Evolutionary conservation across 2,797 vertebrate species (phyloP), one percentile per base, ranked within the genome.

Genomic region (Percopsis omiscomaycus): DNA sequence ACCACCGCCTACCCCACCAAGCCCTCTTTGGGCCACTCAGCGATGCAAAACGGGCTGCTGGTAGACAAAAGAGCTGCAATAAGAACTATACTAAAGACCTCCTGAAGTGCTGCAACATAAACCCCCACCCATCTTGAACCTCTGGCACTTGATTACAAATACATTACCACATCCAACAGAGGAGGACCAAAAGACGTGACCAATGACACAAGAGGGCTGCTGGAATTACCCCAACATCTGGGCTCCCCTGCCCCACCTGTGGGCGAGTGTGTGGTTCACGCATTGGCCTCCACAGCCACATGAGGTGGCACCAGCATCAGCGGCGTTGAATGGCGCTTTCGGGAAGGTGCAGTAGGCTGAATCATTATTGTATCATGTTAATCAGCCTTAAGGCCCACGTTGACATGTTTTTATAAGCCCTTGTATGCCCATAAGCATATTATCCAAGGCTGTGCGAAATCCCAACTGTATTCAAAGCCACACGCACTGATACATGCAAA

Each of bases 171-270:
- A 14, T 11, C 47, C 1, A 14, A 49, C 47, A 49, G 47, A 49
- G 47, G 47, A 49, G 47, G 47, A n/a, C 47, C 47, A 13, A 49
- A 27, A 53, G 51, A 53, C 51, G 5, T 53, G 51, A 3, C 51
- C 51, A 53, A 53, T 16, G n/a, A 53, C 51, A 53, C 51, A n/a
- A 53, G 16, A 22, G 16, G 51, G 51, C 51, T 53, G 16, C 51
- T 5, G 16, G 51, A 5, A 53, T 27, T 27, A 53, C 51, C 51
- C 51, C 51, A 53, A 53, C 3, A 53, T 22, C 51, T 53, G 51
- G 51, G 51, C 51, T 53, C 51, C 51, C 51, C 1, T 16, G 54
- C 29, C 29, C 54, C 54, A 55, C 8, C 11, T 37, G 3, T 13
- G 30, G 55, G 14, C 13, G 53, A 55, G 55, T 37, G 55, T 54